phyloP scores from a whole-genome alignment of 2,888 invertebrate species.

The Xestobium rufovillosum region DNA sequence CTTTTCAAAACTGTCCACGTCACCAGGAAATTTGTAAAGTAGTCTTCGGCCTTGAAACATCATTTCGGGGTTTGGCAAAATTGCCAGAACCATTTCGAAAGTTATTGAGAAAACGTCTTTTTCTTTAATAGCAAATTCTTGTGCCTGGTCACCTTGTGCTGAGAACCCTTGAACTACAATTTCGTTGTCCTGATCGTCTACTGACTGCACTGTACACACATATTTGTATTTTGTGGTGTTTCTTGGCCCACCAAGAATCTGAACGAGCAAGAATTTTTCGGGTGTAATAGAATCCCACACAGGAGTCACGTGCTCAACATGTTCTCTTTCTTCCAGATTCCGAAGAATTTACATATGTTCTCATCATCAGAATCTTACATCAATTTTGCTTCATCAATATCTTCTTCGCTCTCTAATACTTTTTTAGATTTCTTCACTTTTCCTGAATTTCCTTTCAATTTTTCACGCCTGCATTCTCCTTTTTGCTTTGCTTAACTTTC shows the following conservation, averaged over 20 bases:
- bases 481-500: not conserved
- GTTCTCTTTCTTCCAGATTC: slow-evolving; percentile 4
- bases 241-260: slow-evolving; percentile 2
- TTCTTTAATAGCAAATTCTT: not conserved
- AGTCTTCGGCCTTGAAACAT: too few relatives aligned
- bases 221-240: slow-evolving; percentile 1
- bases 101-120: not conserved
- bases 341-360: slow-evolving; percentile 4
- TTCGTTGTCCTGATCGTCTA: slow-evolving; percentile 5
- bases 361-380: slow-evolving; percentile 7
- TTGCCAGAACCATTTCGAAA: slow-evolving; percentile 3
- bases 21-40: too few relatives aligned
- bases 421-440: not conserved
- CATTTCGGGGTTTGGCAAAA: not conserved
- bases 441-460: slow-evolving; percentile 4
- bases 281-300: not conserved
- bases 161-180: slow-evolving; percentile 3
- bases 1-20: too few relatives aligned
- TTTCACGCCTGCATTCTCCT: not conserved
- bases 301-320: slow-evolving; percentile 2
- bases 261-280: slow-evolving; percentile 5
- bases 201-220: slow-evolving; percentile 2
- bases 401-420: slow-evolving; percentile 6
- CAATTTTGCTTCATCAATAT: slow-evolving; percentile 5
- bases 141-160: slow-evolving; percentile 1